These are phyloP conservation scores for Scaptomyza reducta DNA, from an alignment of 2,888 invertebrate genomes.

Conservation along the genomic window DNA sequence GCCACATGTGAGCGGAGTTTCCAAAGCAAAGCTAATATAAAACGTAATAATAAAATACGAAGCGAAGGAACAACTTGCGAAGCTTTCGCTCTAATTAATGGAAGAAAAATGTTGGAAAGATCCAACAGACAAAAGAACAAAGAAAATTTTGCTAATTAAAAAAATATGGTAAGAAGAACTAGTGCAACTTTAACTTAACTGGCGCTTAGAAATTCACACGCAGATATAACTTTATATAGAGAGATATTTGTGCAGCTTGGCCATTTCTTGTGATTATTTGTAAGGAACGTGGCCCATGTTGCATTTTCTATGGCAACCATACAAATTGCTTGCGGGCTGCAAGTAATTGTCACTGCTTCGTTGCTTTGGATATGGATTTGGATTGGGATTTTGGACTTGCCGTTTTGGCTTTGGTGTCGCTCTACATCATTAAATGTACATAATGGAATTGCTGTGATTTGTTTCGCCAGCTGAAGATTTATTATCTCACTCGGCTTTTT, in stretches of 20 bases:
- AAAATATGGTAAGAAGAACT: constrained; percentile 37
- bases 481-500: constrained; percentile 71
- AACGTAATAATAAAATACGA: constrained; percentile 4
- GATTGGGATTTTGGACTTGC: constrained; percentile 32
- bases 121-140: constrained; percentile 62
- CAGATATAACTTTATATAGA: not conserved
- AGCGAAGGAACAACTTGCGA: constrained; percentile 28
- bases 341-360: constrained; percentile 76
- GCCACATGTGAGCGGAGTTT: constrained; percentile 16
- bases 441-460: constrained; percentile 79
- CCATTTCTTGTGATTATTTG: constrained; percentile 70
- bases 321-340: constrained; percentile 77
- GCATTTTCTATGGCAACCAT: constrained; percentile 51
- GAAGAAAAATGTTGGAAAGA: too few species aligned
- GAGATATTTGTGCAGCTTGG: constrained; percentile 39
- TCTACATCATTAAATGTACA: constrained; percentile 79
- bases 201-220: constrained; percentile 15
- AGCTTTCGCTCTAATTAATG: constrained; percentile 69
- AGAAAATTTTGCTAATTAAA: constrained; percentile 75
- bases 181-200: constrained; percentile 38
- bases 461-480: constrained; percentile 70
- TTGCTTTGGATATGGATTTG: constrained; percentile 59
- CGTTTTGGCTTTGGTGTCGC: constrained; percentile 28
- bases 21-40: constrained; percentile 4
- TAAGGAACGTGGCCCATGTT: constrained; percentile 63